Evolutionary conservation across 2,797 vertebrate genomes (phyloP), one percentile per base, ranked within the genome.

Genomic region (Tinamus major): DNA sequence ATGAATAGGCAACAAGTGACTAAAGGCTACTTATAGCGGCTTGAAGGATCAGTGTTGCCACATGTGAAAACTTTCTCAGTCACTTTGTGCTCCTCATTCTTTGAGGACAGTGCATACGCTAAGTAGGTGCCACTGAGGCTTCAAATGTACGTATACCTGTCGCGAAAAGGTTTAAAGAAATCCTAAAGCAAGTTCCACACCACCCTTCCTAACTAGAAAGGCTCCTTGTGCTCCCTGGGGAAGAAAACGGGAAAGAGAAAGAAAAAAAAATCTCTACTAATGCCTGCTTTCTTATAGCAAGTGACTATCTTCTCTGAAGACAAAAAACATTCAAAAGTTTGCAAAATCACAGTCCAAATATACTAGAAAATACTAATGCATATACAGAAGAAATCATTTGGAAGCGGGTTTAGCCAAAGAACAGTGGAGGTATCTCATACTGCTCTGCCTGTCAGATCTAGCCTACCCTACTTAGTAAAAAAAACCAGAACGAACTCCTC

Each of bases 131-230:
- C 26, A 37, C 1, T 48, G 23, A 76, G 19, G 33, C n/a, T 87
- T 82, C 79, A 55, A 14, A 7, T 61, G 42, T 72, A 6, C 18
- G 41, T 35, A 74, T 29, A 29, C 11, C 37, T 48, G 62, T 86
- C 56, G 53, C 65, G 79, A 92, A 72, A 92, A 53, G 10, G 56
- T 76, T 89, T 90, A 71, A 92, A 78, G 10, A 85, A 87, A 13
- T 41, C 53, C 42, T 53, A 59, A 26, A 31, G 1, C 8, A 68
- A 80, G 37, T 44, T 39, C 42, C 51, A 90, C 11, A 33, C 0
- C 59, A 33, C 9, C 48, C n/a, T 90, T 58, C 48, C 77, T 44
- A 87, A 77, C 26, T 61, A 35, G 72, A 93, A 84, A 83, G 5
- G 46, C 15, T 61, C 33, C 19, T 3, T n/a, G 10, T 31, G 26